Percentiles rank a stretch among this genome's conserved stretches.
Evolutionary conservation across 1,140 invertebrate species (phyloP).

Genomic region (Drosophila melanica): DNA sequence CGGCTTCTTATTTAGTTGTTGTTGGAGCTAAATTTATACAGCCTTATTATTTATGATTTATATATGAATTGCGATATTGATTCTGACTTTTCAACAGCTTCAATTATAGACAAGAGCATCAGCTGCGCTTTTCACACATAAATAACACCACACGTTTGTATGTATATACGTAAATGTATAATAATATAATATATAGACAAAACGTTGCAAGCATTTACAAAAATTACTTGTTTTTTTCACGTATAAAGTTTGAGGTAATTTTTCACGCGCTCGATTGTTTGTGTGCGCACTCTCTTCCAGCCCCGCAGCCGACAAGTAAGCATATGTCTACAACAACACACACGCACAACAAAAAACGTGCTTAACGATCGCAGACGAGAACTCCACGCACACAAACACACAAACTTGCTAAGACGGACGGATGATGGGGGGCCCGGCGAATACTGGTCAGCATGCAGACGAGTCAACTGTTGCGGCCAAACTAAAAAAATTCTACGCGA

Average conservation of each 20-base stretch:
- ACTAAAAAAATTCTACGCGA: slow-evolving; percentile 67
- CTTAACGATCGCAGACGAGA: slow-evolving; percentile 61
- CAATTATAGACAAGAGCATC: slow-evolving; percentile 43
- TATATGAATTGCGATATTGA: slow-evolving; percentile 67
- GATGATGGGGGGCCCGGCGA: slow-evolving; percentile 37
- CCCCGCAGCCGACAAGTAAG: slow-evolving; percentile 22
- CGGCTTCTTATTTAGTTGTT: slow-evolving; percentile 21
- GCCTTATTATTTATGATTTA: slow-evolving; percentile 63
- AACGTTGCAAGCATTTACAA: slow-evolving; percentile 28
- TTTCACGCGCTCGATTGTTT: slow-evolving; percentile 37
- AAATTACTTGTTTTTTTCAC: slow-evolving; percentile 12
- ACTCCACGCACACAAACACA: slow-evolving; percentile 20
- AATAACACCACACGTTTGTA: slow-evolving; percentile 8
- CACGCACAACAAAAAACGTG: slow-evolving; percentile 58
- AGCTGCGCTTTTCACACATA: slow-evolving; percentile 65
- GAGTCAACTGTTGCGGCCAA: slow-evolving; percentile 78
- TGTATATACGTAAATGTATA: slow-evolving; percentile 16
- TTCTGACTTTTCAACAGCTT: slow-evolving; percentile 51
- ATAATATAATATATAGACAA: slow-evolving; percentile 2
- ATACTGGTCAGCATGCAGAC: slow-evolving; percentile 69
- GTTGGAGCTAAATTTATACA: slow-evolving; percentile 37
- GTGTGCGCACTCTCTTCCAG: slow-evolving; percentile 28
- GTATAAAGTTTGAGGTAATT: slow-evolving; percentile 23
- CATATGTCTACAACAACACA: slow-evolving; percentile 24
- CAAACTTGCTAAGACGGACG: slow-evolving; percentile 23